A percentile compares a stretch with the other conserved stretches of the same genome.
phyloP scores from a whole-genome alignment of 2,888 invertebrate genomes.

The Rhopalosiphum nymphaeae region DNA sequence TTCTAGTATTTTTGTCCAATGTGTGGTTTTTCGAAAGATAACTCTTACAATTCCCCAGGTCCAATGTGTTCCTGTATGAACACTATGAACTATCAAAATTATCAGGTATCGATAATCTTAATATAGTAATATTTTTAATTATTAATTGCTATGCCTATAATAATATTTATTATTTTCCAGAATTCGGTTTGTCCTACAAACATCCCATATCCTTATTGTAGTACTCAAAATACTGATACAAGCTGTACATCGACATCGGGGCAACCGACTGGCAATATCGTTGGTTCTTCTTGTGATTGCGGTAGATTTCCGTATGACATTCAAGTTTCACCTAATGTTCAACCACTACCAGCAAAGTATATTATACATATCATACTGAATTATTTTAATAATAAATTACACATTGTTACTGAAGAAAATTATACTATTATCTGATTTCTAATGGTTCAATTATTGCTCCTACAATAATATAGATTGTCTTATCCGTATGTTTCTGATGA shows the following conservation, averaged over 20 bases:
- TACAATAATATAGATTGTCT: constrained; percentile 14
- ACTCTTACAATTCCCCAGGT: not conserved
- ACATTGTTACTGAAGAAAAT: not conserved
- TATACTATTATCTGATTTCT: not conserved
- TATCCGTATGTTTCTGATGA: not conserved
- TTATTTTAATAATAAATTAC: not conserved
- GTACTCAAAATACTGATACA: not conserved
- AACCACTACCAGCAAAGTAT: not conserved
- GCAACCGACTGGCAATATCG: not conserved
- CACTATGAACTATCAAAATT: not conserved
- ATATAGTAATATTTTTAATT: not conserved
- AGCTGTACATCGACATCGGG: not conserved
- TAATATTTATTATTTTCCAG: not conserved
- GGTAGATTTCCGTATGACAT: not conserved
- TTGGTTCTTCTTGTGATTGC: not conserved
- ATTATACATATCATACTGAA: not conserved
- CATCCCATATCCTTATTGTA: not conserved
- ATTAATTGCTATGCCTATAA: not conserved
- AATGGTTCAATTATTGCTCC: not conserved
- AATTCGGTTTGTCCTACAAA: not conserved
- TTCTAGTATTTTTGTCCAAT: not conserved
- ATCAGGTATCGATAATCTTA: not conserved
- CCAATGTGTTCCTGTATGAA: not conserved
- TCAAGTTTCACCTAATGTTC: not conserved
- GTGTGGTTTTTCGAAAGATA: constrained; percentile 13